These are phyloP conservation scores for Gastracanthus pulcherrimus DNA, from an alignment of 2,888 invertebrate species.

Conservation along the genomic window DNA sequence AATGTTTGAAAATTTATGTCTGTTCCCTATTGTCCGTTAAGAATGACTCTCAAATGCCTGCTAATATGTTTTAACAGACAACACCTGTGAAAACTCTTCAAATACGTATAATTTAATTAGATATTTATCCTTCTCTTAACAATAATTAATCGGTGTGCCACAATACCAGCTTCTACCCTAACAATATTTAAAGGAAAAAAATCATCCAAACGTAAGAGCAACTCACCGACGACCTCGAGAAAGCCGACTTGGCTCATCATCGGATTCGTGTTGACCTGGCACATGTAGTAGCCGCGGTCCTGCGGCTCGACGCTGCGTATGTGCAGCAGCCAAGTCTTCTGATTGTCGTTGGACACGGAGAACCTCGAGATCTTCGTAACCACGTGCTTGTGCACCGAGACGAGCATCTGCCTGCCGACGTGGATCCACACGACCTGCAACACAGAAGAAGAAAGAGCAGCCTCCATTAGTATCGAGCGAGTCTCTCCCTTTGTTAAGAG, in stretches of 20 bases:
- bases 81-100: too few relatives aligned
- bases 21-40: too few relatives aligned
- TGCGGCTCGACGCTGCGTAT: conserved; percentile 95
- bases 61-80: too few relatives aligned
- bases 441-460: not conserved
- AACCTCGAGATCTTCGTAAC: conserved; percentile 94
- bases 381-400: conserved; percentile 94
- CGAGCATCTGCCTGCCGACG: conserved; percentile 95
- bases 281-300: conserved; percentile 94
- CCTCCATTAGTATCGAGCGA: not conserved
- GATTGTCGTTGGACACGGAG: conserved; percentile 94
- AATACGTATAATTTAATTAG: too few relatives aligned
- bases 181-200: too few relatives aligned
- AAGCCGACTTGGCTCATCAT: conserved; percentile 97
- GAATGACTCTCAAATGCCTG: too few relatives aligned
- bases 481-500: not conserved
- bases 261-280: conserved; percentile 94
- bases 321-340: conserved; percentile 94
- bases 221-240: conserved; percentile 94
- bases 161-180: too few relatives aligned
- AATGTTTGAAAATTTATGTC: too few relatives aligned
- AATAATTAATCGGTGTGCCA: too few relatives aligned
- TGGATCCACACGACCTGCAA: conserved; percentile 95
- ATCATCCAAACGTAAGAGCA: too few relatives aligned
- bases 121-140: not conserved